Evolutionary conservation across 2,797 vertebrate genomes (phyloP).

Genomic region (Argya squamiceps): DNA sequence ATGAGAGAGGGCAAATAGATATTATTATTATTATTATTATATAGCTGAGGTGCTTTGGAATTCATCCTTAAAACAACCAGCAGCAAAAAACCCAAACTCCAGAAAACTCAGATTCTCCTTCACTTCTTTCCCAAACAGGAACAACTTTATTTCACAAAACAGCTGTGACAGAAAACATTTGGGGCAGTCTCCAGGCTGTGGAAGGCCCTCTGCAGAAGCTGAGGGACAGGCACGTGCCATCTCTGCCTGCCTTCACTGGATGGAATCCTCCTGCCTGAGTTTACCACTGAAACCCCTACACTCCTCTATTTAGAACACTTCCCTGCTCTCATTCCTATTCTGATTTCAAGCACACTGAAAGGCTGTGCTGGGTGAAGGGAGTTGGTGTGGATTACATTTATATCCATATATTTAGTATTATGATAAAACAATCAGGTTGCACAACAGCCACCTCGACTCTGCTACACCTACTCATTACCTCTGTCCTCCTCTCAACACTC

Average conservation of each 20-base stretch:
- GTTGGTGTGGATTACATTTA: neutral
- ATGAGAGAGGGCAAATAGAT: neutral
- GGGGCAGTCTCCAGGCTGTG: neutral
- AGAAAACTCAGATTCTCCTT: neutral
- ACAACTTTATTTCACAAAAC: neutral
- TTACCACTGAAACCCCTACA: neutral
- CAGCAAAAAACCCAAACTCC: neutral
- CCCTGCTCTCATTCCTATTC: neutral
- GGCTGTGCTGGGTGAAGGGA: neutral
- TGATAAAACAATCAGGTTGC: neutral
- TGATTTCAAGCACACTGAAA: neutral
- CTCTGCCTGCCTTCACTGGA: neutral
- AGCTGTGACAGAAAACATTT: accelerated
- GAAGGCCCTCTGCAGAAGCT: neutral
- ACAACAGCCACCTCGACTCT: neutral
- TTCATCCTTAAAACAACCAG: neutral
- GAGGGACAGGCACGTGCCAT: neutral
- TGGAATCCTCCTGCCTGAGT: neutral
- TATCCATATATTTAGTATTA: neutral
- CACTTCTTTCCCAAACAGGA: neutral
- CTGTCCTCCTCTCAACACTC: neutral
- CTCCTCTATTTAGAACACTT: neutral
- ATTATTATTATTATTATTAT: neutral
- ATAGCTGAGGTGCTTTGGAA: neutral
- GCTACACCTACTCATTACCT: neutral